Evolutionary conservation across 2,113 vertebrate genomes (phyloP).

Genomic region (Tursiops truncatus): DNA sequence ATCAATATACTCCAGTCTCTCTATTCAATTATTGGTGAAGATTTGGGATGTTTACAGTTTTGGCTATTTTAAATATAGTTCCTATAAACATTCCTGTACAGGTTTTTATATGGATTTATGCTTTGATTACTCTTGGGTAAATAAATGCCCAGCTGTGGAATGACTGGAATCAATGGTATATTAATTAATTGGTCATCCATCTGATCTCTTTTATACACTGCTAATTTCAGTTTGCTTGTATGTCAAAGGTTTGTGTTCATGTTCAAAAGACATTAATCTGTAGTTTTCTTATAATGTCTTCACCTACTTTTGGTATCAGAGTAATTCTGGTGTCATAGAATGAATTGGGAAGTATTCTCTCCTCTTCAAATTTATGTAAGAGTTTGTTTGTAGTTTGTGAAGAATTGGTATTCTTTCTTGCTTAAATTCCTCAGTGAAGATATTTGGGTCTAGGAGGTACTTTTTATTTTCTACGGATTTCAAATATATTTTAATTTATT

Average conservation of each 20-base stretch:
- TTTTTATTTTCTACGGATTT: neutral
- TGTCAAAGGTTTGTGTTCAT: neutral
- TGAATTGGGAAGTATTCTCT: neutral
- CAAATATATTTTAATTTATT: neutral
- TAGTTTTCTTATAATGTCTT: neutral
- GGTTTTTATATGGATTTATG: neutral
- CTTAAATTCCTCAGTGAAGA: neutral
- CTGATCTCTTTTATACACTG: neutral
- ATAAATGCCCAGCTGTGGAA: neutral
- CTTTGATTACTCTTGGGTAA: neutral
- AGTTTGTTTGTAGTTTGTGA: neutral
- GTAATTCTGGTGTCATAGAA: neutral
- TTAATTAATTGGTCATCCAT: neutral
- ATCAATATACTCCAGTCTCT: neutral
- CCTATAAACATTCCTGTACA: neutral
- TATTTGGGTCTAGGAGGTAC: neutral
- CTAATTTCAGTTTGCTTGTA: neutral
- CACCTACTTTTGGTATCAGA: neutral
- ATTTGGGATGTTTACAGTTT: neutral
- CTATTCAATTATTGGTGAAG: neutral
- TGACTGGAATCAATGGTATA: neutral
- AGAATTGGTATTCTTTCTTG: neutral
- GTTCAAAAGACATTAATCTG: neutral
- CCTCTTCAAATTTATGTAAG: neutral
- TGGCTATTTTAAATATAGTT: neutral